Evolutionary conservation across 2,113 vertebrate species (phyloP).

Genomic region (Petroica traversi): DNA sequence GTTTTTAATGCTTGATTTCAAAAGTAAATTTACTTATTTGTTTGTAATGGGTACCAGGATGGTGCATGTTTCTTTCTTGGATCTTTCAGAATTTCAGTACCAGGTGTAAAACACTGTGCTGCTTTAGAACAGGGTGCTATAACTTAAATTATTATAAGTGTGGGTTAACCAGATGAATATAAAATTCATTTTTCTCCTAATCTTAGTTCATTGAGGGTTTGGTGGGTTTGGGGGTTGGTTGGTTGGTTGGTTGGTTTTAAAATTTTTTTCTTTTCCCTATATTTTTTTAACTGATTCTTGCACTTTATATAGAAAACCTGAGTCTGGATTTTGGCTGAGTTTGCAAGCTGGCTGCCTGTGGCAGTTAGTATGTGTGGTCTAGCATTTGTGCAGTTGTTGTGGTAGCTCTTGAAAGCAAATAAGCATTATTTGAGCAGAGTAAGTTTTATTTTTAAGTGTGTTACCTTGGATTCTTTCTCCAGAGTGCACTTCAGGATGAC

Average conservation of each 20-base stretch:
- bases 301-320: not conserved
- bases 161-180: not conserved
- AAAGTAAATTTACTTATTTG: not conserved
- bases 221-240: not conserved
- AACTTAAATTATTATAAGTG: not conserved
- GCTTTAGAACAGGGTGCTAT: not conserved
- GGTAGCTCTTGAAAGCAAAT: not conserved
- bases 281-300: not conserved
- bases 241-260: not conserved
- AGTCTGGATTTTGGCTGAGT: not conserved
- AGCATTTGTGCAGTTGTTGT: not conserved
- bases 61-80: not conserved
- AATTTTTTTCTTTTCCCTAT: accelerated
- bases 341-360: not conserved
- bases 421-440: not conserved
- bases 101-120: not conserved
- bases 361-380: not conserved
- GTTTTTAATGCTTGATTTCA: not conserved
- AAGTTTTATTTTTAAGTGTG: not conserved
- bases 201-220: not conserved
- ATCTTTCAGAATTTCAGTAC: not conserved
- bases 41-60: not conserved
- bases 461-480: not conserved
- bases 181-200: not conserved
- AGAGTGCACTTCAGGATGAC: not conserved